Conservation (phyloP, 1,140 invertebrate species). For the Frieseomelitta varia region DNA sequence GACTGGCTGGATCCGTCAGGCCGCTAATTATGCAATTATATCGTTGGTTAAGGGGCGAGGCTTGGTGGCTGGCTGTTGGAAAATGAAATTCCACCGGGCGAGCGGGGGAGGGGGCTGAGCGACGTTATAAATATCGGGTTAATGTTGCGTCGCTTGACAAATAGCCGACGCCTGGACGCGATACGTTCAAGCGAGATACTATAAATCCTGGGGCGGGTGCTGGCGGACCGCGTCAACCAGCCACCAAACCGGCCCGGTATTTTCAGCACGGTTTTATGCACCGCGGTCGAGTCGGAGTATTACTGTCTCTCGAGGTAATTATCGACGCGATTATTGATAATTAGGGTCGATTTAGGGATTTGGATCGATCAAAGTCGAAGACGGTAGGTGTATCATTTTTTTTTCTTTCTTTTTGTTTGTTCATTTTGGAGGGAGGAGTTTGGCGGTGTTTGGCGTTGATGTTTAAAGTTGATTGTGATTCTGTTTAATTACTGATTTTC, state of each 20-base stretch:
- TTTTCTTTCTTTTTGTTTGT: too few species aligned
- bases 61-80: neutral
- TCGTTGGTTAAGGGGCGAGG: neutral
- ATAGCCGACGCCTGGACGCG: constrained; percentile 8
- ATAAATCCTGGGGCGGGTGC: neutral
- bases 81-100: constrained; percentile 41
- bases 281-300: too few species aligned
- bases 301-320: too few species aligned
- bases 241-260: neutral
- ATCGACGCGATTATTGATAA: too few species aligned
- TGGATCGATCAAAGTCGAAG: too few species aligned
- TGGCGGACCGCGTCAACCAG: neutral
- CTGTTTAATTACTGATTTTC: neutral
- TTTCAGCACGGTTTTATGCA: neutral
- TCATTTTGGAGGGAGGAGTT: neutral
- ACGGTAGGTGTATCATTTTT: too few species aligned
- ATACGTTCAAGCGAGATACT: neutral
- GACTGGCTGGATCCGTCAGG: constrained; percentile 2
- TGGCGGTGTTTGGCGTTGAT: neutral
- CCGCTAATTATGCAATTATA: constrained; percentile 62
- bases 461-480: neutral
- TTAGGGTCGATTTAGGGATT: too few species aligned
- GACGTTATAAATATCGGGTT: constrained; percentile 29
- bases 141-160: constrained; percentile 26
- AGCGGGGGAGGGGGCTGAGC: neutral